Base-by-base conservation (phyloP, 2,888 invertebrate genomes). In the Pyrgus malvae region DNA sequence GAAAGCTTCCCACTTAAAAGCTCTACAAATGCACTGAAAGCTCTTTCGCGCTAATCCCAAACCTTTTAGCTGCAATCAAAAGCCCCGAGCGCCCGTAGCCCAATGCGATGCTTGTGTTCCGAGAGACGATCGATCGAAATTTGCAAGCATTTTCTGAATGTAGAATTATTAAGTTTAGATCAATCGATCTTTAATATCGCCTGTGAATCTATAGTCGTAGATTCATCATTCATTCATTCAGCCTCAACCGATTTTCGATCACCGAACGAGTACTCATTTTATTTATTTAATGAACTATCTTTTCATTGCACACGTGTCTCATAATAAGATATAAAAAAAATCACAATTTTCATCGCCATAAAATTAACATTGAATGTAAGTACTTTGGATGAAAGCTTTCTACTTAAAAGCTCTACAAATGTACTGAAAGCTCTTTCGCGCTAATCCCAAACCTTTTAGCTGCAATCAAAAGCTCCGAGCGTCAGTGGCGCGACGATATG, bases 1-100 rank as follows among this genome's bases (percentile, higher is more conserved):
- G 84, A 89, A 87, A 88, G 90, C 88, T 89, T 89, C 89, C 90
- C 90, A 90, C 88, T 90, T 90, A 89, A 90, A 90, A 90, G 89
- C 90, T 90, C 89, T 88, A 89, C 89, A 89, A 90, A 90, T 90
- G 90, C 90, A 90, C 88, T 88, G 90, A 90, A 90, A 90, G 90
- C 91, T 90, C 89, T 90, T 87, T 89, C 90, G 89, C 89, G 88
- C 89, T 90, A 90, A 87, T 88, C 87, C 86, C 89, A 87, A 88
- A 88, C 90, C 89, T 90, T 90, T 91, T 91, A 91, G 90, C 90
- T 90, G 90, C 90, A 91, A 90, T 90, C 90, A 90, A 90, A 90
- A 89, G 90, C 89, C 81, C 85, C 80, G 83, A 83, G 87, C 79
- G 79, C 78, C 75, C 65, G 66, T 65, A 67, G 66, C 67, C 60